phyloP scores from a whole-genome alignment of 1,140 invertebrate species.

The Acromyrmex heyeri region DNA sequence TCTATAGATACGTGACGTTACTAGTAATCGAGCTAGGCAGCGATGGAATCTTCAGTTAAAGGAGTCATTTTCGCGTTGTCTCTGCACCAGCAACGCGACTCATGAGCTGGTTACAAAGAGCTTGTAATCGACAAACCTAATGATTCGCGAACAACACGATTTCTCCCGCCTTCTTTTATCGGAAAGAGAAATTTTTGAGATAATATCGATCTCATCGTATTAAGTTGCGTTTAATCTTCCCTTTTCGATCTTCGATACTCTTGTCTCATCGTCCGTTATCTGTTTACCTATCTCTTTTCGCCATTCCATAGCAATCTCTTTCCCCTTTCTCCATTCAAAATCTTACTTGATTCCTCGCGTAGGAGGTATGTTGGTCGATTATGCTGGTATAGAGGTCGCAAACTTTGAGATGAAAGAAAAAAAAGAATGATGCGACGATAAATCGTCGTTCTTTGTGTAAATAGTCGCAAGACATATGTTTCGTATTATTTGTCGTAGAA shows the following conservation, averaged over 20 bases:
- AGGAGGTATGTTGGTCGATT: constrained; percentile 31
- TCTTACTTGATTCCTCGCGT: constrained; percentile 17
- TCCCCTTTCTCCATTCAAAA: not conserved
- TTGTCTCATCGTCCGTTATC: not conserved
- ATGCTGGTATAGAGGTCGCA: not conserved
- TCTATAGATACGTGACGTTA: not conserved
- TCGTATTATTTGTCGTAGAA: constrained; percentile 11
- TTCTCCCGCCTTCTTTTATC: not conserved
- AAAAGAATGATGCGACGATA: constrained; percentile 3
- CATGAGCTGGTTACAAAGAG: constrained; percentile 13
- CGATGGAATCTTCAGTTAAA: constrained; percentile 27
- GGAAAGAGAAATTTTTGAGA: constrained; percentile 30
- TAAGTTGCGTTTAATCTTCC: constrained; percentile 21
- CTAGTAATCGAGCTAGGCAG: not conserved
- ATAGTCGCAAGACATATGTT: constrained; percentile 31
- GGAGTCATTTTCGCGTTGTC: constrained; percentile 29
- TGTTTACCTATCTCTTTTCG: constrained; percentile 41
- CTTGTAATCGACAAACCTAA: constrained; percentile 56
- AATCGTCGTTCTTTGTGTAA: constrained; percentile 35
- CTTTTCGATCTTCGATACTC: constrained; percentile 36
- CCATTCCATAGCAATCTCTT: not conserved
- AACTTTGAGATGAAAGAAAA: constrained; percentile 29
- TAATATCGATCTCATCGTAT: constrained; percentile 27
- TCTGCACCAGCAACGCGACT: not conserved
- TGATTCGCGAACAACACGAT: constrained; percentile 24